These are phyloP conservation scores for Malachius bipustulatus DNA, from an alignment of 2,888 invertebrate genomes.

Conservation along the genomic window DNA sequence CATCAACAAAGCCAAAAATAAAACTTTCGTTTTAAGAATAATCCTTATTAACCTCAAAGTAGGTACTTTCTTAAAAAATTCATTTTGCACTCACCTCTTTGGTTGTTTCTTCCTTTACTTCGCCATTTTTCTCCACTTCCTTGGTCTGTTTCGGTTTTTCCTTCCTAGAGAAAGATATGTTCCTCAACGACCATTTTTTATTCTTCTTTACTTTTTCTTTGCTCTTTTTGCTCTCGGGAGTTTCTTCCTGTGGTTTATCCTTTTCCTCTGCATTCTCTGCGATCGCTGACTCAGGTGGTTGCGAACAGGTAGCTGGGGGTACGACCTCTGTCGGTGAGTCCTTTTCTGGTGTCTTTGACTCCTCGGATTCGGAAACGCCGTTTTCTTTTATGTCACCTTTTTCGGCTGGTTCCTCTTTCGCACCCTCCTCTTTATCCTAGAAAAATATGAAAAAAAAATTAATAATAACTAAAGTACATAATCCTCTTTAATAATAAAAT, in stretches of 20 bases:
- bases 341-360: slow-evolving; percentile 30
- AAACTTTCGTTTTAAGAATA: too few species aligned
- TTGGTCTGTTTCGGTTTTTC: slow-evolving; percentile 77
- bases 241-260: slow-evolving; percentile 24
- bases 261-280: slow-evolving; percentile 26
- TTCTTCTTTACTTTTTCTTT: slow-evolving; percentile 47
- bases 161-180: slow-evolving; percentile 77
- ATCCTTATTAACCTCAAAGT: too few species aligned
- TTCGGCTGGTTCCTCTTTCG: slow-evolving; percentile 26
- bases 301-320: slow-evolving; percentile 29
- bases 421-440: slow-evolving; percentile 33
- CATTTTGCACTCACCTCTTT: slow-evolving; percentile 47
- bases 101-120: slow-evolving; percentile 46
- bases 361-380: slow-evolving; percentile 31
- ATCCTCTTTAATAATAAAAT: too few species aligned
- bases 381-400: slow-evolving; percentile 30
- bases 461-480: too few species aligned
- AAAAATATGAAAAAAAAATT: slow-evolving; percentile 17
- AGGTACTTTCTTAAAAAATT: slow-evolving; percentile 2
- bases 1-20: too few species aligned
- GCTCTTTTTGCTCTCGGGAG: slow-evolving; percentile 28
- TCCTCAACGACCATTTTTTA: slow-evolving; percentile 84
- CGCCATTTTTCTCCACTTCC: slow-evolving; percentile 46
- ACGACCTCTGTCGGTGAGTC: too few species aligned
- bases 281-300: slow-evolving; percentile 33